A percentile compares a stretch with the other conserved stretches of the same genome.
phyloP scores from a whole-genome alignment of 1,140 invertebrate species.

The Brachionus asplanchnoidis region DNA sequence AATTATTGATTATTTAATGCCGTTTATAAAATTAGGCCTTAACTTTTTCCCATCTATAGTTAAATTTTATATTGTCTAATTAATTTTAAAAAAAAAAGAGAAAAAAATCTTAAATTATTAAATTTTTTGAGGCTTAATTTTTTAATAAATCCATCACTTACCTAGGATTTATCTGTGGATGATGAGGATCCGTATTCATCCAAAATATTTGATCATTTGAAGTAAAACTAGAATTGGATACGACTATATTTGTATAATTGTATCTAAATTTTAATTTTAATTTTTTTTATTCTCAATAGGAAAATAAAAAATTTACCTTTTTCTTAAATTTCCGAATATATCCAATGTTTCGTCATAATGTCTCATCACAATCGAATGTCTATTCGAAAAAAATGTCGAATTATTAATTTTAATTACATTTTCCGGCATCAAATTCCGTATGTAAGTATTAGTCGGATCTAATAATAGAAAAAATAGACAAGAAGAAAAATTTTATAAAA shows the following conservation, averaged over 20 bases:
- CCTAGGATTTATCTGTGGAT: slow-evolving; percentile 13
- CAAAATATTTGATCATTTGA: slow-evolving; percentile 40
- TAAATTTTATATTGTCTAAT: too few relatives aligned
- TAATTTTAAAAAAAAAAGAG: too few relatives aligned
- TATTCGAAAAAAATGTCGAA: slow-evolving; percentile 24
- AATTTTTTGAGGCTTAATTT: too few relatives aligned
- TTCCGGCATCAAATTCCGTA: slow-evolving; percentile 22
- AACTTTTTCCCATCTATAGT: too few relatives aligned
- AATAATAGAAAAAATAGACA: background rate
- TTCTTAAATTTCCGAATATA: slow-evolving; percentile 20
- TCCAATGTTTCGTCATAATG: slow-evolving; percentile 15
- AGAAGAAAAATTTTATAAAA: background rate
- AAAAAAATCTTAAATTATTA: too few relatives aligned
- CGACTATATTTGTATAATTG: slow-evolving; percentile 14
- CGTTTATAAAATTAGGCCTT: too few relatives aligned
- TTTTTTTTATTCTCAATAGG: background rate
- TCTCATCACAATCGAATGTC: slow-evolving; percentile 18
- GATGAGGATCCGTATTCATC: slow-evolving; percentile 12
- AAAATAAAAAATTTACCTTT: slow-evolving; percentile 1
- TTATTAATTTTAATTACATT: slow-evolving; percentile 25
- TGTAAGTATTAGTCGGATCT: slow-evolving; percentile 8
- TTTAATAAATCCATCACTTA: background rate
- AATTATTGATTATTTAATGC: too few relatives aligned
- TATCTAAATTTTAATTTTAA: background rate
- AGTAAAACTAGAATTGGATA: slow-evolving; percentile 29